phyloP scores from a whole-genome alignment of 1,140 invertebrate genomes.

The Nomia melanderi region DNA sequence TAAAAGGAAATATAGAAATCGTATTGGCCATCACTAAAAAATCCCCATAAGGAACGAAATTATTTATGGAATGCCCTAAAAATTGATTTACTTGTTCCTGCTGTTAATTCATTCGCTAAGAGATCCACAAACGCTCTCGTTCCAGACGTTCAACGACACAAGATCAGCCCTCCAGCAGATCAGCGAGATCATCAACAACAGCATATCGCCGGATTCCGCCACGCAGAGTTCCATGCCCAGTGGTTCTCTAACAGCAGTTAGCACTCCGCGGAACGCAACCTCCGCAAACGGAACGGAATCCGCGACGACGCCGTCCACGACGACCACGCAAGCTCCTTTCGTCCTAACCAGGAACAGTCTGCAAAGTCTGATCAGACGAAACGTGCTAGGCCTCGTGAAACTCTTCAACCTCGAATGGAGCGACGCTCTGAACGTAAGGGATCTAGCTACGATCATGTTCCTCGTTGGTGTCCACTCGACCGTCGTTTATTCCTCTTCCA shows the following conservation, averaged over 20 bases:
- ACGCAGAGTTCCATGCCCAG: conserved; percentile 36
- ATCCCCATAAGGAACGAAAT: too few relatives aligned
- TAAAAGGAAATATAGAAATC: too few relatives aligned
- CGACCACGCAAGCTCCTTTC: conserved; percentile 70
- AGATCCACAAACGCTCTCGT: background rate
- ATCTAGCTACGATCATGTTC: too few relatives aligned
- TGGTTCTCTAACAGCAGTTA: conserved; percentile 26
- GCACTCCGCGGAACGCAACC: background rate
- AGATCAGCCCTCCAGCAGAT: conserved; percentile 78
- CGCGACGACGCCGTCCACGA: conserved; percentile 47
- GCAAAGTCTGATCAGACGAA: conserved; percentile 75
- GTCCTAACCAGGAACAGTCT: conserved; percentile 72
- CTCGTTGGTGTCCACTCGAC: too few relatives aligned
- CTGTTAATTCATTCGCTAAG: too few relatives aligned
- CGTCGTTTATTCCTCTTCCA: conserved; percentile 37
- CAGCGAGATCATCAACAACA: conserved; percentile 70
- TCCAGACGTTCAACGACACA: conserved; percentile 80
- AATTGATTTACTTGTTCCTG: too few relatives aligned
- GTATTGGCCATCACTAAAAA: too few relatives aligned
- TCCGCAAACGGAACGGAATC: conserved; percentile 7
- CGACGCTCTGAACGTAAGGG: conserved; percentile 81
- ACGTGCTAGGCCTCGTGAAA: conserved; percentile 77
- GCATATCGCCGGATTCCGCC: conserved; percentile 72
- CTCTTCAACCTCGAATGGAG: conserved; percentile 81
- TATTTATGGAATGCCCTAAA: too few relatives aligned